phyloP scores from a whole-genome alignment of 2,888 invertebrate genomes.

The Ethmia dodecea region DNA sequence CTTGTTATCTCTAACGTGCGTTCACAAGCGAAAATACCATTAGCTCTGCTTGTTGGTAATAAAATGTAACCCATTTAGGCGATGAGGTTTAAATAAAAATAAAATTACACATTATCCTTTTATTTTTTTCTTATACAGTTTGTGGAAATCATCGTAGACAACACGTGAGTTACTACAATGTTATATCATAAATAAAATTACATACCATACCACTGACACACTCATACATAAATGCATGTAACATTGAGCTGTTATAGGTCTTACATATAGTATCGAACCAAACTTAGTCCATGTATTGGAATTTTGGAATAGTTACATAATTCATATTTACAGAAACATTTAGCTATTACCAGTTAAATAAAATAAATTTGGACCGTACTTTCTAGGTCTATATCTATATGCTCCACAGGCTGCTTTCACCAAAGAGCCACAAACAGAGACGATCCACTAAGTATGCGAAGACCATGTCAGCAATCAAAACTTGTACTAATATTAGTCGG shows the following conservation, averaged over 20 bases:
- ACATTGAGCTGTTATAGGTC: constrained; percentile 43
- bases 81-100: constrained; percentile 20
- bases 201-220: constrained; percentile 32
- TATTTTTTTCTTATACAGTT: constrained; percentile 17
- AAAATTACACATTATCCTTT: constrained; percentile 18
- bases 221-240: constrained; percentile 47
- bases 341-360: neutral
- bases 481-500: constrained; percentile 88
- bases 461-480: constrained; percentile 90
- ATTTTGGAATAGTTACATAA: no score
- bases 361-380: constrained; percentile 18
- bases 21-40: constrained; percentile 24
- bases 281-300: no score
- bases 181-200: constrained; percentile 31
- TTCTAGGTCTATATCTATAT: no score
- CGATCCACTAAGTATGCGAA: constrained; percentile 92
- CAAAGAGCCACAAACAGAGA: constrained; percentile 89
- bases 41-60: constrained; percentile 15
- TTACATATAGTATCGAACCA: neutral
- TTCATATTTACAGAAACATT: neutral
- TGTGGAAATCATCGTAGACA: constrained; percentile 21
- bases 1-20: constrained; percentile 10
- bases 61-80: no score
- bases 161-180: constrained; percentile 34
- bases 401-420: no score